phyloP scores from a whole-genome alignment of 2,888 invertebrate genomes.

The Melieria crassipennis region DNA sequence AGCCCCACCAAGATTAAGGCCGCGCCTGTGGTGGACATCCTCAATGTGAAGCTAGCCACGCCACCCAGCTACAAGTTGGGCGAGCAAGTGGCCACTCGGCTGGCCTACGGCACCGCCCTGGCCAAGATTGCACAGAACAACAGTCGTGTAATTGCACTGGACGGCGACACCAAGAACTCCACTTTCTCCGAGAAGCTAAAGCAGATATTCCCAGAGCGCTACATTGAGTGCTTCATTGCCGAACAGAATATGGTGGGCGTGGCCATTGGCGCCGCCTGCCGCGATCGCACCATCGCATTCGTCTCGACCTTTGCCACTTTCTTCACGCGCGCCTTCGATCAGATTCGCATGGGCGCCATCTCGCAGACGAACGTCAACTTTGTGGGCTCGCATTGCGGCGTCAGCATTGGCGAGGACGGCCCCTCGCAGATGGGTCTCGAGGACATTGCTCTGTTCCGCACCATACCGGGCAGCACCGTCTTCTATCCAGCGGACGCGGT shows the following conservation, averaged over 20 bases:
- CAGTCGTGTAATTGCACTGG: conserved; percentile 89
- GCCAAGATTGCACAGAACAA: conserved; percentile 84
- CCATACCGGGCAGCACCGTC: conserved; percentile 83
- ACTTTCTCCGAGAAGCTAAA: conserved; percentile 95
- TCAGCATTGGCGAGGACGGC: conserved; percentile 98
- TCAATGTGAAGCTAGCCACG: conserved; percentile 76
- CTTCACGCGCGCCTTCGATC: conserved; percentile 96
- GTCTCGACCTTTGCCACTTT: conserved; percentile 98
- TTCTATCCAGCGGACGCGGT: conserved; percentile 94
- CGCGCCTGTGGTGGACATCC: conserved; percentile 79
- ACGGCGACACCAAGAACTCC: conserved; percentile 99
- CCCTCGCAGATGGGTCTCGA: conserved; percentile 99
- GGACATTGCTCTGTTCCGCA: conserved; percentile 94
- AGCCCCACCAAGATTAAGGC: conserved; percentile 73
- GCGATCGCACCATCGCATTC: conserved; percentile 93
- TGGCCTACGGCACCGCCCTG: conserved; percentile 94
- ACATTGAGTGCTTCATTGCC: conserved; percentile 98
- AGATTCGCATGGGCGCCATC: conserved; percentile 99
- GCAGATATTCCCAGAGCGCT: conserved; percentile 75
- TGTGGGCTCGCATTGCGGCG: conserved; percentile 96
- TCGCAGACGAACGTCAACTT: conserved; percentile 98
- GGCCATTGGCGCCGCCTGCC: conserved; percentile 92
- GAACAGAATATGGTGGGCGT: conserved; percentile 98
- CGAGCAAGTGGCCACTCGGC: conserved; percentile 85
- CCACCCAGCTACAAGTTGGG: conserved; percentile 86